Evolutionary conservation across 2,113 vertebrate species (phyloP).

Genomic region (Miniopterus natalensis): DNA sequence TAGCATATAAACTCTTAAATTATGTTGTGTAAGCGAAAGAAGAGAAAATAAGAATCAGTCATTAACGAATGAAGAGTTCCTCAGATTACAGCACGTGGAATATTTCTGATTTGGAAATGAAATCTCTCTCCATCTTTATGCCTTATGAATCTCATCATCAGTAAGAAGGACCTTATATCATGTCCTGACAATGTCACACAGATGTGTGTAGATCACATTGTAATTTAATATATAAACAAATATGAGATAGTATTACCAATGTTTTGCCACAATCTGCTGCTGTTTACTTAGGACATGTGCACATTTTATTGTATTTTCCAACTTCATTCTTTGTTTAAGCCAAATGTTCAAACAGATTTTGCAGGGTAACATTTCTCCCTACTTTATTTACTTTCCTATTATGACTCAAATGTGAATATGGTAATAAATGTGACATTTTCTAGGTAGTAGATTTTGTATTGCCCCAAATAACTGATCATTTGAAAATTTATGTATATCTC

Average conservation of each 20-base stretch:
- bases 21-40: background rate
- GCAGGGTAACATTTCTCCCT: background rate
- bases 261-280: background rate
- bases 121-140: background rate
- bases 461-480: background rate
- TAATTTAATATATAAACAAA: background rate
- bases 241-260: background rate
- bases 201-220: background rate
- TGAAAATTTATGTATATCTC: background rate
- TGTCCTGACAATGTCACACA: background rate
- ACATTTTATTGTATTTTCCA: background rate
- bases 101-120: conserved; percentile 42
- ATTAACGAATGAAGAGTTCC: background rate
- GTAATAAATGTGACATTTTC: conserved; percentile 34
- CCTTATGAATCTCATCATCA: background rate
- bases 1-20: background rate
- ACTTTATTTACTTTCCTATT: conserved; percentile 25
- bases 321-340: background rate
- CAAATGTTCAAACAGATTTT: background rate
- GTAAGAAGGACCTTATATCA: background rate
- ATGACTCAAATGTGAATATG: conserved; percentile 31
- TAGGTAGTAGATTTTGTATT: conserved; percentile 26
- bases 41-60: background rate
- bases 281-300: background rate
- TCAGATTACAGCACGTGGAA: background rate